Conservation (phyloP, 2,797 vertebrate genomes). For the Poeciliopsis presidionis region DNA sequence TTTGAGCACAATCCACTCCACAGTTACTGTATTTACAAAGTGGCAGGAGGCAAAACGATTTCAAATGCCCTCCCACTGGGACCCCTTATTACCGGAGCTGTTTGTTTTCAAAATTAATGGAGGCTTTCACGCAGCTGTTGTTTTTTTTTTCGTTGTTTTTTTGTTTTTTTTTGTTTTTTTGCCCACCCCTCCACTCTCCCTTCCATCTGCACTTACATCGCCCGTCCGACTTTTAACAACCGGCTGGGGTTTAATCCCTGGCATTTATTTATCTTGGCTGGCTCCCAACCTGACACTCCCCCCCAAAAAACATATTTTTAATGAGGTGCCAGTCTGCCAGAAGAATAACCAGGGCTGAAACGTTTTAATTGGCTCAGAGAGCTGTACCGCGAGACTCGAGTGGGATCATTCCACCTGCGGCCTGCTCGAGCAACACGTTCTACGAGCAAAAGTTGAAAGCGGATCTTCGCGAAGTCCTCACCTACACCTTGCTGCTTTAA, state of each 20-base stretch:
- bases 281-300: constrained; percentile 47
- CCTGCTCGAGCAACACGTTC: constrained; percentile 8
- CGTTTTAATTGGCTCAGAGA: constrained; percentile 60
- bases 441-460: constrained; percentile 9
- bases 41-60: constrained; percentile 44
- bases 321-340: constrained; percentile 42
- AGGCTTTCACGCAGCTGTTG: constrained; percentile 38
- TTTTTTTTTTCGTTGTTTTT: constrained; percentile 7
- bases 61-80: constrained; percentile 39
- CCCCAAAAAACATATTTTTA: constrained; percentile 46
- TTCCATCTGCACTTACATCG: constrained; percentile 47
- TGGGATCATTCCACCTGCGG: constrained; percentile 27
- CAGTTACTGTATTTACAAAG: constrained; percentile 30
- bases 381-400: constrained; percentile 28
- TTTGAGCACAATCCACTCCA: constrained; percentile 40
- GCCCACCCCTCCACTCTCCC: neutral
- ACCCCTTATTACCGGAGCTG: constrained; percentile 49
- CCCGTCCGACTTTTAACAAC: constrained; percentile 41
- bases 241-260: constrained; percentile 58
- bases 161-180: too few species aligned
- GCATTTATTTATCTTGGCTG: constrained; percentile 57
- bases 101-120: constrained; percentile 65
- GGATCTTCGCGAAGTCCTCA: constrained; percentile 12
- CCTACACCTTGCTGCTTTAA: neutral
- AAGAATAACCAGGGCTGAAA: constrained; percentile 49